phyloP scores from a whole-genome alignment of 2,113 vertebrate species.

The Lota lota region DNA sequence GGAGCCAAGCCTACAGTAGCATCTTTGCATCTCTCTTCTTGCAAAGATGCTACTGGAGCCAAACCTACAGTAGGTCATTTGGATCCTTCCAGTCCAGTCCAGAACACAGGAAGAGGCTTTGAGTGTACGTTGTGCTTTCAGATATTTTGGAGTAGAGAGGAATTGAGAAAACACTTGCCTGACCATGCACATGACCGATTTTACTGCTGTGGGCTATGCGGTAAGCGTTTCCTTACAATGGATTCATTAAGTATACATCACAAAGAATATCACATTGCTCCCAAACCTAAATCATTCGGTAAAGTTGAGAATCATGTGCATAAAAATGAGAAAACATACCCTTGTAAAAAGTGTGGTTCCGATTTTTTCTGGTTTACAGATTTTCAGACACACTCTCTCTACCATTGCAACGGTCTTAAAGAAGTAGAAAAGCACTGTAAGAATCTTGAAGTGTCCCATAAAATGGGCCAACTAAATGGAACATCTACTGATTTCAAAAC shows the following conservation, averaged over 20 bases:
- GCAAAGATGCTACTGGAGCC: conserved; percentile 36
- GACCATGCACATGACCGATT: conserved; percentile 68
- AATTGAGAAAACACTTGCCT: conserved; percentile 68
- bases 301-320: conserved; percentile 54
- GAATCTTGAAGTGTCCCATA: conserved; percentile 14
- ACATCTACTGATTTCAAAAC: conserved; percentile 39
- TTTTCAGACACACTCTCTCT: conserved; percentile 72
- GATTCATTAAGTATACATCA: conserved; percentile 68
- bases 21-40: conserved; percentile 16
- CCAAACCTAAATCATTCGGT: conserved; percentile 29
- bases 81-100: conserved; percentile 26
- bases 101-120: conserved; percentile 69
- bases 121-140: conserved; percentile 77
- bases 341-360: conserved; percentile 71
- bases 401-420: conserved; percentile 66
- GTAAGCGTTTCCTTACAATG: conserved; percentile 73
- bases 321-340: conserved; percentile 65
- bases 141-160: conserved; percentile 62
- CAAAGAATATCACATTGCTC: conserved; percentile 57
- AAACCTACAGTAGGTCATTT: conserved; percentile 20
- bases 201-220: conserved; percentile 71
- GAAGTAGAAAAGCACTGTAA: conserved; percentile 40
- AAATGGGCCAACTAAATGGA: conserved; percentile 50
- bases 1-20: conserved; percentile 23
- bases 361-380: conserved; percentile 78